Evolutionary conservation across 2,113 vertebrate genomes (phyloP).

Genomic region (Tupaia tana): DNA sequence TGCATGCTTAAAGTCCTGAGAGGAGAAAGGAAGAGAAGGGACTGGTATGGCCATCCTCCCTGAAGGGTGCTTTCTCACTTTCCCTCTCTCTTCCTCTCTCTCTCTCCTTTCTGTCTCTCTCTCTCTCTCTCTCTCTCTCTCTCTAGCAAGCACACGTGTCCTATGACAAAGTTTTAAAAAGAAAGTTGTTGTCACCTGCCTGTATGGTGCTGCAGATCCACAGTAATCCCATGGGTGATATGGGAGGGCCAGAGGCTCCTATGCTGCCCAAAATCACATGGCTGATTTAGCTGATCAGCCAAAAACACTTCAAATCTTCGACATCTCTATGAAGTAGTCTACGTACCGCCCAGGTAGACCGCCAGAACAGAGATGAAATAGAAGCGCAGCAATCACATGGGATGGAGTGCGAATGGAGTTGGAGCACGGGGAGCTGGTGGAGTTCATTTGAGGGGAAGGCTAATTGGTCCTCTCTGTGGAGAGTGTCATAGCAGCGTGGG

Average conservation of each 20-base stretch:
- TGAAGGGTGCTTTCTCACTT: too few relatives aligned
- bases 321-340: not conserved
- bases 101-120: too few relatives aligned
- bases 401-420: rapidly evolving
- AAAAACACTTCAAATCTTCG: rapidly evolving
- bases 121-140: too few relatives aligned
- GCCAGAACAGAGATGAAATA: not conserved
- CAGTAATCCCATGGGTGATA: rapidly evolving
- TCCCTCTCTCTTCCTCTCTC: too few relatives aligned
- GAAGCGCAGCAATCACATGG: rapidly evolving
- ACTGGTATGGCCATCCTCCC: too few relatives aligned
- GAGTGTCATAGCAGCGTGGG: not conserved
- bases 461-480: rapidly evolving
- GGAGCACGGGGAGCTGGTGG: rapidly evolving
- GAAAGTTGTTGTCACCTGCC: not conserved
- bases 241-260: rapidly evolving
- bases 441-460: rapidly evolving
- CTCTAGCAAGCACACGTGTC: too few relatives aligned
- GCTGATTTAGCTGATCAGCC: not conserved
- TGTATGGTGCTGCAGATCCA: rapidly evolving
- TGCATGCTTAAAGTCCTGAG: too few relatives aligned
- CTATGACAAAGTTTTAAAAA: not conserved
- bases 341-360: not conserved
- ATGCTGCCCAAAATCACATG: rapidly evolving
- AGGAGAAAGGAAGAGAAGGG: too few relatives aligned